These are phyloP conservation scores for Chaetodon trifascialis DNA, from an alignment of 2,113 vertebrate genomes.

Conservation along the genomic window DNA sequence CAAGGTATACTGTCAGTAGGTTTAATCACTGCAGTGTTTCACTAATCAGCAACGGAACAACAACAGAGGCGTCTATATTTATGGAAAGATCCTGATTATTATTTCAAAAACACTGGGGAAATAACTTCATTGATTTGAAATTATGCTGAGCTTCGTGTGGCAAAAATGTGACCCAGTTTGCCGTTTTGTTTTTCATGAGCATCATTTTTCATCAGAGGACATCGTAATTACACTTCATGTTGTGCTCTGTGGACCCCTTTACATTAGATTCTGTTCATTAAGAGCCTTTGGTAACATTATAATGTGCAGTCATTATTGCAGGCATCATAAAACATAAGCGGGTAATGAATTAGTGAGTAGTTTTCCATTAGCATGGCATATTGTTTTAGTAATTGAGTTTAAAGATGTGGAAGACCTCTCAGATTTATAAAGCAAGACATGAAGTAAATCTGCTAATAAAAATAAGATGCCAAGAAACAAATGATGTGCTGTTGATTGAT, in stretches of 20 bases:
- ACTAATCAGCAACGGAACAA: neutral
- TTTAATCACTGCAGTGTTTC: neutral
- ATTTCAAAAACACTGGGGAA: conserved; percentile 31
- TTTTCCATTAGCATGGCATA: conserved; percentile 71
- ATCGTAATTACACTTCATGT: conserved; percentile 68
- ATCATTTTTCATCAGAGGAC: conserved; percentile 56
- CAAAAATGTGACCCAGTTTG: conserved; percentile 36
- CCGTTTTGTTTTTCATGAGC: conserved; percentile 40
- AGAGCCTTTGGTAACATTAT: conserved; percentile 67
- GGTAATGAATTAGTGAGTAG: conserved; percentile 67
- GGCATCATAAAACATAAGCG: conserved; percentile 73
- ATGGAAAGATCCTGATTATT: conserved; percentile 21
- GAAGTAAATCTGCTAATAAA: conserved; percentile 24
- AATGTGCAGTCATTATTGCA: conserved; percentile 73
- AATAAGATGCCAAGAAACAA: conserved; percentile 9
- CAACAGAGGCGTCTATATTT: neutral
- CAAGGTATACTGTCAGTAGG: neutral
- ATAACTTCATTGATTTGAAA: conserved; percentile 39
- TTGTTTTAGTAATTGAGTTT: conserved; percentile 76
- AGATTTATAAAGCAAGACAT: conserved; percentile 39
- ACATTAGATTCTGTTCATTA: conserved; percentile 69
- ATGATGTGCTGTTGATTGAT: conserved; percentile 6
- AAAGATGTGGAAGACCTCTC: conserved; percentile 61
- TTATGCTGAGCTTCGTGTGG: conserved; percentile 12
- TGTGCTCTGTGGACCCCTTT: conserved; percentile 63